Base-by-base conservation (phyloP, 2,888 invertebrate genomes). In the Oxyscelio sp. region DNA sequence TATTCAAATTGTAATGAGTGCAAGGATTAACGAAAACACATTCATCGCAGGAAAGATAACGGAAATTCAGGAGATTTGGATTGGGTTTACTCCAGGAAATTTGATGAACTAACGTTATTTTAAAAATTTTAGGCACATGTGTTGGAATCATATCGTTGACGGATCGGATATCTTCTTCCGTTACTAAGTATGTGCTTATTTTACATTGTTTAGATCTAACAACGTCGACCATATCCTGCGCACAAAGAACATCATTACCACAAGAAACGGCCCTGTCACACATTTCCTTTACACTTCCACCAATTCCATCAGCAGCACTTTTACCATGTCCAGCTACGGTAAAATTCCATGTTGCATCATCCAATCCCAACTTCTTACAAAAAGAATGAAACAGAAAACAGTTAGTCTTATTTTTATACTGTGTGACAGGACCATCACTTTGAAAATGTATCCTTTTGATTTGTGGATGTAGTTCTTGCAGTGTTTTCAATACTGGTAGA, bases 351-450 rank as follows among this genome's bases (percentile, higher is more conserved):
- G 24, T n/a, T 4, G 52, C 24, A 52, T 24, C n/a, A 11, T 8
- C 21, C 4, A 50, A 11, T 1, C 22, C 1, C 22, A 50, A 21
- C 19, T 13, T 48, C 9, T 48, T 48, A 21, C 48, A 50, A 50
- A 50, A 50, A 50, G 1, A 19, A 2, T 50, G 0, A 15, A 52
- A 27, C n/a, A 52, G 24, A 11, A 27, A 52, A 27, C 13, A 52
- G n/a, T 52, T 52, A 1, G 24, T 24, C 9, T 52, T 52, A 27
- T 52, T 52, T 19, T 52, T 24, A 24, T 52, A 52, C 27, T 83
- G 73, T 9, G 71, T n/a, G 4, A 45, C 15, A 5, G 61, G 61
- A 15, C 75, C 70, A 43, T 84, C 83, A 13, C 48, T 70, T 52
- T 79, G 66, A 40, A 75, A 58, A 40, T 80, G 65, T 3, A 84